Evolutionary conservation across 2,113 vertebrate genomes (phyloP), one percentile per base, ranked within the genome.

Genomic region (Macquaria australasica): DNA sequence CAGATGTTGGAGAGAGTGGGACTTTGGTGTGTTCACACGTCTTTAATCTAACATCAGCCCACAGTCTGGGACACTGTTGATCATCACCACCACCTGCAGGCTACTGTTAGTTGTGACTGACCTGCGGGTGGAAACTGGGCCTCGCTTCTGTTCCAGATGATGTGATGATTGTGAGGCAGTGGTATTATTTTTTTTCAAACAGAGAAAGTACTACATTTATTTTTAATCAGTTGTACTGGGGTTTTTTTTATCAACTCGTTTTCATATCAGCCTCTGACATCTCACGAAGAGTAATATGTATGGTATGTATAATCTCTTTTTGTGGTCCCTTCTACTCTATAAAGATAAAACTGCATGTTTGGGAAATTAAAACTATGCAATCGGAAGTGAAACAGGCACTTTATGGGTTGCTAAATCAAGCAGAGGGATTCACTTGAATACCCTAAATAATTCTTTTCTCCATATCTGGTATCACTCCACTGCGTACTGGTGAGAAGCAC

Each of bases 61-160:
- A 64, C 58, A 3, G 34, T 21, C 56, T 20, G n/a, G 5, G 34
- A 12, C n/a, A 25, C 4, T 4, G 11, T 34, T 14, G 14, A 63
- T 55, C 50, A 6, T 15, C 8, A 21, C n/a, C 50, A n/a, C 31
- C 21, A 55, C 37, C 23, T 34, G 25, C 28, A 68, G 31, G 8
- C 43, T 0, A 0, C 2, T 4, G n/a, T n/a, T 5, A 0, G 10
- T 0, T n/a, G 31, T 55, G 48, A 21, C n/a, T 48, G 43, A 76
- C 21, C 59, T 56, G n/a, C 8, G 11, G 55, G 6, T 21, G 59
- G 45, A 39, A 60, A 71, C 23, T 21, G 15, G 9, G n/a, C 72
- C 28, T 58, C 9, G 10, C 77, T 50, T 78, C 74, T 66, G 62
- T 72, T 83, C 14, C 28, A 41, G 10, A 4, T 12, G 9, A 37